Evolutionary conservation across 2,113 vertebrate genomes (phyloP).

Genomic region (Otus sunia): DNA sequence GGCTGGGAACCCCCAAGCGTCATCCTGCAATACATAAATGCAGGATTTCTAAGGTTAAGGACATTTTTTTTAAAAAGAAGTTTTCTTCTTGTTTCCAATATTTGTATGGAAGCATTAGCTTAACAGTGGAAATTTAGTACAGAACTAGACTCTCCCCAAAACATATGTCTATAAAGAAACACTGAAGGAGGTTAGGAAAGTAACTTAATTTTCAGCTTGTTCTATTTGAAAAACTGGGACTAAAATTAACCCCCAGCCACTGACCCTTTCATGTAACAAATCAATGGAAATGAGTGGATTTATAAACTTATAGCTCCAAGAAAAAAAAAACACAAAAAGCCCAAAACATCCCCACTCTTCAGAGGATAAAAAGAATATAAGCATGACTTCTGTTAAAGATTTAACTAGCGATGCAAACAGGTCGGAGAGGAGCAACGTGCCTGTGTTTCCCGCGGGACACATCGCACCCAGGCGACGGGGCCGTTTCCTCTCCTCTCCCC

Average conservation of each 20-base stretch:
- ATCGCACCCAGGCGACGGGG: accelerated
- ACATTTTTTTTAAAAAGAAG: not conserved
- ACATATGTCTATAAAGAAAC: not conserved
- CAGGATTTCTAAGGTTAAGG: not conserved
- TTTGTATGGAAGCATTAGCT: not conserved
- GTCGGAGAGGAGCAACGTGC: not conserved
- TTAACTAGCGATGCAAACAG: not conserved
- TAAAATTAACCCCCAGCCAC: not conserved
- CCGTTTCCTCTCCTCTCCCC: not conserved
- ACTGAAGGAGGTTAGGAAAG: not conserved
- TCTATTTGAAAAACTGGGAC: not conserved
- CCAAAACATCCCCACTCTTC: not conserved
- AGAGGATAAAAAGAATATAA: not conserved
- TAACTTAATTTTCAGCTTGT: not conserved
- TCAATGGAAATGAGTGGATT: not conserved
- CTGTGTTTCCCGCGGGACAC: not conserved
- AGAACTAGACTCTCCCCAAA: not conserved
- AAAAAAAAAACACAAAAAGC: not conserved
- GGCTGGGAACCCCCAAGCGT: not conserved
- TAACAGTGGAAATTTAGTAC: slow-evolving; percentile 1
- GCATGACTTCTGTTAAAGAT: not conserved
- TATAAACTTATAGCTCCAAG: not conserved
- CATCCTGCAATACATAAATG: not conserved
- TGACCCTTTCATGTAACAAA: not conserved
- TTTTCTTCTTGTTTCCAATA: not conserved